Percentiles rank a stretch among this genome's conserved stretches.
Conservation (phyloP, 2,797 vertebrate genomes). For the Perdix hodgsoniae region DNA sequence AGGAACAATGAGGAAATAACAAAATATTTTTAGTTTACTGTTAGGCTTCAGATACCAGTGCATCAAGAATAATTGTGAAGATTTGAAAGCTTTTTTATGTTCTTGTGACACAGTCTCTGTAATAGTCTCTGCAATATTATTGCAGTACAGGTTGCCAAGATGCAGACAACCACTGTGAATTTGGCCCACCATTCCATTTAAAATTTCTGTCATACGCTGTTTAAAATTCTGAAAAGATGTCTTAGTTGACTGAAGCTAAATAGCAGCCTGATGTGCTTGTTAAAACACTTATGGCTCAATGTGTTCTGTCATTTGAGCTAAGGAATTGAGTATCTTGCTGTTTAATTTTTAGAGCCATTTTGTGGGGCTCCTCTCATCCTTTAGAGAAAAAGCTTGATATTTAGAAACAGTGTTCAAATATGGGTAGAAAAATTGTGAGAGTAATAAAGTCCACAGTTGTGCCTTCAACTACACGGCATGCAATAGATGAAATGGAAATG, state of each 20-base stretch:
- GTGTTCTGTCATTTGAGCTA: neutral
- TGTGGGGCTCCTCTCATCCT: neutral
- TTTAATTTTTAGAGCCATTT: neutral
- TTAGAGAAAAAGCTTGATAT: neutral
- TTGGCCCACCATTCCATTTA: neutral
- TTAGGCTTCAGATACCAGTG: neutral
- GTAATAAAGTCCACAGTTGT: neutral
- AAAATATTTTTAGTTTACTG: neutral
- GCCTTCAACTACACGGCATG: neutral
- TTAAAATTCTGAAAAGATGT: neutral
- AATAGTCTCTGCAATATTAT: neutral
- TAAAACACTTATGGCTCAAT: neutral
- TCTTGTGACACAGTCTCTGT: neutral
- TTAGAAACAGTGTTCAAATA: neutral
- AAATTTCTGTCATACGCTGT: neutral
- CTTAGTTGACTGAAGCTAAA: neutral
- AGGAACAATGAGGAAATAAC: neutral
- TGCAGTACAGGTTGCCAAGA: neutral
- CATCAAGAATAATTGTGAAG: neutral
- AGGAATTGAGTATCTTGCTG: neutral
- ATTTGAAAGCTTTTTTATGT: neutral
- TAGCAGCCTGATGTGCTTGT: neutral
- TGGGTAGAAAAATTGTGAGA: neutral
- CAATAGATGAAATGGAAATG: neutral
- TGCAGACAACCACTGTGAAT: accelerated